Conservation (phyloP, 2,113 vertebrate genomes). For the Brienomyrus longianalis region DNA sequence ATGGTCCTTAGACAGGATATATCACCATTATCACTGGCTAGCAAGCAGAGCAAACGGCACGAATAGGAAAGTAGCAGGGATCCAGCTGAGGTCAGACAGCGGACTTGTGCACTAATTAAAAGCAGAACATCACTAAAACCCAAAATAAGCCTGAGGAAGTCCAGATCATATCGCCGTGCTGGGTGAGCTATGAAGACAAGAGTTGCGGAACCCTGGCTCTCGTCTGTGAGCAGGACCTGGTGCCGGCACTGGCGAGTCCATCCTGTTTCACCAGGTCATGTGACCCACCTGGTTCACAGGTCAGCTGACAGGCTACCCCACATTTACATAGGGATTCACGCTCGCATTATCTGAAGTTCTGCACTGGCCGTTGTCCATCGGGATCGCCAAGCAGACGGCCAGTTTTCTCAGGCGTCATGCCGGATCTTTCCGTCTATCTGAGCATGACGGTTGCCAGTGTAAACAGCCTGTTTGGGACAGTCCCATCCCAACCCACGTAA, state of each 20-base stretch:
- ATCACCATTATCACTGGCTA: neutral
- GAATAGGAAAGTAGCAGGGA: neutral
- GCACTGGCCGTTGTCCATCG: neutral
- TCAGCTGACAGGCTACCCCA: neutral
- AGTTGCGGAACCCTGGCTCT: neutral
- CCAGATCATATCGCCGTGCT: neutral
- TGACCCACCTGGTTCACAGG: neutral
- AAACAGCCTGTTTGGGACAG: neutral
- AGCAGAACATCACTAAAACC: neutral
- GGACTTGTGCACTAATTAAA: slow-evolving; percentile 1
- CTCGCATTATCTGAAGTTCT: neutral
- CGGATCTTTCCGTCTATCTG: neutral
- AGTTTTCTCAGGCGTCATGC: neutral
- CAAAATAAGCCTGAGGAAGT: neutral
- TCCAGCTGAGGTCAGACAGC: slow-evolving; percentile 3
- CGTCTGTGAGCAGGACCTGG: neutral
- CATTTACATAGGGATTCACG: neutral
- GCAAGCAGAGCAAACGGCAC: neutral
- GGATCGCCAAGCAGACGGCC: neutral
- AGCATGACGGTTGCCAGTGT: neutral
- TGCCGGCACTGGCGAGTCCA: neutral
- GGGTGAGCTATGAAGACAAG: neutral
- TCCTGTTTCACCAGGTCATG: neutral
- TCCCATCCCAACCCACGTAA: neutral
- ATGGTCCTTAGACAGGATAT: neutral